phyloP scores from a whole-genome alignment of 2,797 vertebrate species.

The Sternarchorhynchus goeldii region DNA sequence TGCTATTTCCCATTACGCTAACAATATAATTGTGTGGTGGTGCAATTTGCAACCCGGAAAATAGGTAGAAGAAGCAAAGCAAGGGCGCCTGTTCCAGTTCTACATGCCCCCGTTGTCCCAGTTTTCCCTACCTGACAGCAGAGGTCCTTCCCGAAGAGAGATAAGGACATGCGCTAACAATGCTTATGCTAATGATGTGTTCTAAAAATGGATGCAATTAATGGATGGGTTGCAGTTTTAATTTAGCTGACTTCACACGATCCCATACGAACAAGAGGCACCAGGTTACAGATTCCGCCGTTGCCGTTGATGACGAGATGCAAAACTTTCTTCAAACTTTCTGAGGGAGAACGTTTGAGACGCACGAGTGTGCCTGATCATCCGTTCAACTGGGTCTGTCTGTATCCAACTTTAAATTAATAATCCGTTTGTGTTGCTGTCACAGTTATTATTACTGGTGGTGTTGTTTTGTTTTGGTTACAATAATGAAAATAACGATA shows the following conservation, averaged over 20 bases:
- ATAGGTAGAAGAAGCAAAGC: neutral
- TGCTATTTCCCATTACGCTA: neutral
- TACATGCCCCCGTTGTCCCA: constrained; percentile 16
- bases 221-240: constrained; percentile 22
- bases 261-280: neutral
- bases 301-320: neutral
- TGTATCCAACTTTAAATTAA: neutral
- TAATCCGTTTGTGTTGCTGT: too few relatives aligned
- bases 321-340: neutral
- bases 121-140: constrained; percentile 38
- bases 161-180: constrained; percentile 35
- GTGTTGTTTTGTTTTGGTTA: neutral
- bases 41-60: neutral
- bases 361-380: neutral
- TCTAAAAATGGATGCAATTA: constrained; percentile 45
- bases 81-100: constrained; percentile 25
- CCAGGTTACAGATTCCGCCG: neutral
- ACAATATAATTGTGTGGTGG: neutral
- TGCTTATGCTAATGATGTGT: constrained; percentile 45
- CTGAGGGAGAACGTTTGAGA: too few relatives aligned
- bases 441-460: too few relatives aligned
- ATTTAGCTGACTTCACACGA: constrained; percentile 25
- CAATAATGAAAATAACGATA: neutral
- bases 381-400: neutral
- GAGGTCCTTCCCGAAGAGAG: constrained; percentile 30